Evolutionary conservation across 2,888 invertebrate species (phyloP).

Genomic region (Lordiphosa andalusiaca): DNA sequence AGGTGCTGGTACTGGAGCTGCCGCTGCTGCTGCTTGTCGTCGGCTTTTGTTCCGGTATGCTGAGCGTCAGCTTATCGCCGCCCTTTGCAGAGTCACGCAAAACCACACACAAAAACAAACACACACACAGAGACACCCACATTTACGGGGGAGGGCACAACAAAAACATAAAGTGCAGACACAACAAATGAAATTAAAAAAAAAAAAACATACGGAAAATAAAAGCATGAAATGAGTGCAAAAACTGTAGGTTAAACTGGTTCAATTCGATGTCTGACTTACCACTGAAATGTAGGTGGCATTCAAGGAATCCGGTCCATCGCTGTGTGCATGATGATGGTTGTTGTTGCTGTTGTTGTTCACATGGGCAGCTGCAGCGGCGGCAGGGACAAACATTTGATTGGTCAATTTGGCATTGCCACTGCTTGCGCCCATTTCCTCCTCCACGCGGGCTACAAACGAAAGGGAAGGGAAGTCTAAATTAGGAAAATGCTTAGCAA

Average conservation of each 20-base stretch:
- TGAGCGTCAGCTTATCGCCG: slow-evolving; percentile 86
- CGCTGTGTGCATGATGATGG: slow-evolving; percentile 64
- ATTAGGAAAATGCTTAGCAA: background rate
- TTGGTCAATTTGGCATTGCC: slow-evolving; percentile 82
- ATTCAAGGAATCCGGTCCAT: slow-evolving; percentile 81
- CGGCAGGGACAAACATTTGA: slow-evolving; percentile 82
- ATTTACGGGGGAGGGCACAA: slow-evolving; percentile 26
- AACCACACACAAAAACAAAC: slow-evolving; percentile 28
- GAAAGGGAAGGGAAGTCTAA: background rate
- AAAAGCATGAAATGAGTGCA: slow-evolving; percentile 60
- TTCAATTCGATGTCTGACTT: slow-evolving; percentile 78
- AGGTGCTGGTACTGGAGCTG: slow-evolving; percentile 47
- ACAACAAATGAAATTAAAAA: slow-evolving; percentile 54
- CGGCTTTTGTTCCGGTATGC: slow-evolving; percentile 83
- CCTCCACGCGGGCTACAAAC: slow-evolving; percentile 84
- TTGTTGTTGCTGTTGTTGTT: slow-evolving; percentile 62
- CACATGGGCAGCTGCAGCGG: slow-evolving; percentile 75
- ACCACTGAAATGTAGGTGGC: slow-evolving; percentile 90
- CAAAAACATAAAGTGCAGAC: slow-evolving; percentile 56
- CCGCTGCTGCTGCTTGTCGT: slow-evolving; percentile 65
- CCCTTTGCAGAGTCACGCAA: slow-evolving; percentile 80
- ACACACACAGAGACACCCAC: slow-evolving; percentile 23
- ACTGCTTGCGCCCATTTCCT: slow-evolving; percentile 80
- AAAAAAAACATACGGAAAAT: slow-evolving; percentile 53
- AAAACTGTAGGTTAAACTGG: slow-evolving; percentile 54